A percentile compares a stretch with the other conserved stretches of the same genome.
Evolutionary conservation across 2,888 invertebrate species (phyloP).

Genomic region (Epsilonema sp.): DNA sequence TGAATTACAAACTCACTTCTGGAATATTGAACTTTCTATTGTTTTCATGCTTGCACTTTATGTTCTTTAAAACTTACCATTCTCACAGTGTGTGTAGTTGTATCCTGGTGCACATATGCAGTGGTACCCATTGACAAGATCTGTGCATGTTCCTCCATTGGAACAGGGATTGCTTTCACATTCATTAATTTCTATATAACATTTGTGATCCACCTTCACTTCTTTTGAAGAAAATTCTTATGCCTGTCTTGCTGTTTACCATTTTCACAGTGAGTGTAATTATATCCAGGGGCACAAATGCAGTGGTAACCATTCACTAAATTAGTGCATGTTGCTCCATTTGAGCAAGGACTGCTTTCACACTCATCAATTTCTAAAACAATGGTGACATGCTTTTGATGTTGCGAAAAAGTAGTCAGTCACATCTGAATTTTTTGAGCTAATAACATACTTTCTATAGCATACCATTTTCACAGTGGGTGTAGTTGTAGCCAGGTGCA

Average conservation of each 20-base stretch:
- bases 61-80: no score
- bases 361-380: background rate
- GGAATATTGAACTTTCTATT: no score
- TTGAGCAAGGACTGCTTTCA: background rate
- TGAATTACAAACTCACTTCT: no score
- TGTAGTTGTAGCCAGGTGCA: background rate
- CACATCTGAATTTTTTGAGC: no score
- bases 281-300: constrained; percentile 68
- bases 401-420: no score
- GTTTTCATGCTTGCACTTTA: no score
- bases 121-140: background rate
- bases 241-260: constrained; percentile 42
- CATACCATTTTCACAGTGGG: background rate
- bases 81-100: background rate
- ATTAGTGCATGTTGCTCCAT: background rate
- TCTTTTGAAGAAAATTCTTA: background rate
- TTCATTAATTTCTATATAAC: background rate
- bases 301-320: constrained; percentile 35
- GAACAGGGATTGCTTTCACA: background rate
- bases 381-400: no score
- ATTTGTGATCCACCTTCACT: no score
- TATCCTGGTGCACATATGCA: background rate
- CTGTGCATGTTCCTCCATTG: background rate
- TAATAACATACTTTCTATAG: no score
- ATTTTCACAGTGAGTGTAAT: constrained; percentile 72